Conservation (phyloP, 2,888 invertebrate species). For the Scaptomyza parva region DNA sequence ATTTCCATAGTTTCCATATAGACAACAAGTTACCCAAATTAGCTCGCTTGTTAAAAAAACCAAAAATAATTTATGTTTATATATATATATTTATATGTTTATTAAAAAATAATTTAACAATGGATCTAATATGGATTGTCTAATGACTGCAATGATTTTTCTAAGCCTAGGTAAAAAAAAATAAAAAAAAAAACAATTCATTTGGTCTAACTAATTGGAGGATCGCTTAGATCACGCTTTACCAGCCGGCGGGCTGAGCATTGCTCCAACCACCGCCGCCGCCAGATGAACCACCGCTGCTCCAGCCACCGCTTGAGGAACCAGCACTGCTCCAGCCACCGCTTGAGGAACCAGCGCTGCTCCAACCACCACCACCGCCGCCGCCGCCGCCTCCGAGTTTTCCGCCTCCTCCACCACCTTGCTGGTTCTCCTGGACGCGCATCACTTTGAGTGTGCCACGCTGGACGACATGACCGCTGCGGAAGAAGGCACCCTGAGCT, state of each 20-base stretch:
- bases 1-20: conserved; percentile 19
- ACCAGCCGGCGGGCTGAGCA: conserved; percentile 52
- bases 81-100: conserved; percentile 36
- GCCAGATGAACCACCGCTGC: conserved; percentile 24
- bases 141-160: conserved; percentile 55
- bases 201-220: conserved; percentile 70
- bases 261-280: conserved; percentile 33
- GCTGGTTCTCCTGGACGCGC: conserved; percentile 59
- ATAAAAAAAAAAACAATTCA: conserved; percentile 57
- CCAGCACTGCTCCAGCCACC: conserved; percentile 13
- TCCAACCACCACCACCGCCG: conserved; percentile 10
- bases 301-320: conserved; percentile 28
- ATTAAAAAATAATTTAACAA: conserved; percentile 62
- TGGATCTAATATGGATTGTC: conserved; percentile 37
- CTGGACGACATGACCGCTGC: conserved; percentile 78
- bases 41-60: conserved; percentile 7
- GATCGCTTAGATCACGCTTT: conserved; percentile 11
- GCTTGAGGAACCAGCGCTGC: conserved; percentile 14
- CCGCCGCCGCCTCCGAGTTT: conserved; percentile 26
- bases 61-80: conserved; percentile 13
- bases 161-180: conserved; percentile 70
- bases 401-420: conserved; percentile 7
- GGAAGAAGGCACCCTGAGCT: conserved; percentile 65
- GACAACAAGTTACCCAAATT: conserved; percentile 43
- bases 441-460: conserved; percentile 75